phyloP scores from a whole-genome alignment of 1,140 invertebrate species.

The Pseudomyrmex pallidus region DNA sequence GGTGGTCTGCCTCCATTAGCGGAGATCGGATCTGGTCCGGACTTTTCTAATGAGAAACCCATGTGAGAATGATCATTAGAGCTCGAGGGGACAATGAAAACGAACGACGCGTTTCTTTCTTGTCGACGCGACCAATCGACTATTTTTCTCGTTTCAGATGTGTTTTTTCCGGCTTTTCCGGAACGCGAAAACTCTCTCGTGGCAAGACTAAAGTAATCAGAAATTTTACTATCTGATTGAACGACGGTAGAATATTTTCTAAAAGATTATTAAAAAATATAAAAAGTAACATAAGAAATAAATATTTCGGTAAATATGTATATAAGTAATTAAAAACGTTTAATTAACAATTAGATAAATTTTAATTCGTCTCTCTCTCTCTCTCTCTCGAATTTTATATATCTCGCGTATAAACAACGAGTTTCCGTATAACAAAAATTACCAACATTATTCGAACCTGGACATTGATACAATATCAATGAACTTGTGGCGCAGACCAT shows the following conservation, averaged over 20 bases:
- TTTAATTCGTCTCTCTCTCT: no score
- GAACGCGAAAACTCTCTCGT: no score
- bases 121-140: constrained; percentile 2
- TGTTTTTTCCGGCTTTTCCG: not conserved
- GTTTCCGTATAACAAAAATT: not conserved
- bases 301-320: no score
- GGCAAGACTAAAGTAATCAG: not conserved
- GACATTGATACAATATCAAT: constrained; percentile 24
- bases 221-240: no score
- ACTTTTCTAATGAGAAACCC: constrained; percentile 50
- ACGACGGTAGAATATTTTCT: no score
- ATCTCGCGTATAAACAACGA: not conserved
- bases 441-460: not conserved
- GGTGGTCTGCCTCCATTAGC: constrained; percentile 36
- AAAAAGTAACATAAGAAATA: no score
- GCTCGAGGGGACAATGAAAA: constrained; percentile 36
- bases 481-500: constrained; percentile 2
- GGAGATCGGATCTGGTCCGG: constrained; percentile 37
- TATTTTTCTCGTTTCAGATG: constrained; percentile 2
- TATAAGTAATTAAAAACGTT: no score
- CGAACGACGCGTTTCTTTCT: constrained; percentile 30
- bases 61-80: constrained; percentile 45
- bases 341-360: no score
- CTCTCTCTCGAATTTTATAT: not conserved
- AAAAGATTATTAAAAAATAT: no score